Base-by-base conservation (phyloP, 2,113 vertebrate species). In the Telmatochromis brachygnathus region DNA sequence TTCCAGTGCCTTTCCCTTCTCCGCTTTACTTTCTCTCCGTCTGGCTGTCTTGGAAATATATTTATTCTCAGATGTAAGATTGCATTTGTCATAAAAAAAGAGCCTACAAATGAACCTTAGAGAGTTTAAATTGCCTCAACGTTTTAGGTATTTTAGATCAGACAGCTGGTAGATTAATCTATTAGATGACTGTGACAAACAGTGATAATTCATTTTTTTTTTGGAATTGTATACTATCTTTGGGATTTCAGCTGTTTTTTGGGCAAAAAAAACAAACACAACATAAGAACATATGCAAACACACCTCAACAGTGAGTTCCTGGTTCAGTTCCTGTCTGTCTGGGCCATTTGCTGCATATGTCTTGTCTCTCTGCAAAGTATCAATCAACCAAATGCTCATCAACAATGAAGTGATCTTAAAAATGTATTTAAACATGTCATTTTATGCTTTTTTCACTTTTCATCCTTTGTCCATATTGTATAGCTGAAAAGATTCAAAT, bases 1-100 rank as follows among this genome's bases (percentile, higher is more conserved):
- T 90, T 79, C 81, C 80, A 19, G 14, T 45, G 51, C 85, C 82
- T 85, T 87, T 87, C 33, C 89, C 49, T 60, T 88, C 83, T 73
- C 84, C 62, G 88, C 68, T 33, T 82, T 23, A 54, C 85, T 84
- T 88, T 91, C 77, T 83, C 56, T 86, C 88, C 6, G 54, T 65
- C 85, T 81, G 75, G 30, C 79, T 81, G 83, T 87, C 49, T 15
- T 73, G 68, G 73, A 86, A 87, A 88, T 12, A 12, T 65, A 55
- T 83, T 56, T 79, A 23, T 77, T 84, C 51, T 84, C 13, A 82
- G 60, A 37, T 83, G 75, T 54, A 82, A 54, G 83, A 55, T 82
- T 47, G 17, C 53, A 12, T 79, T 23, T 26, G 23, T 47, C 39
- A 37, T 68, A 17, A 45, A 26, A 70, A 75, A 75, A 5, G 45